Evolutionary conservation across 2,113 vertebrate genomes (phyloP), one percentile per base, ranked within the genome.

Genomic region (Pachypanchax playfairii): DNA sequence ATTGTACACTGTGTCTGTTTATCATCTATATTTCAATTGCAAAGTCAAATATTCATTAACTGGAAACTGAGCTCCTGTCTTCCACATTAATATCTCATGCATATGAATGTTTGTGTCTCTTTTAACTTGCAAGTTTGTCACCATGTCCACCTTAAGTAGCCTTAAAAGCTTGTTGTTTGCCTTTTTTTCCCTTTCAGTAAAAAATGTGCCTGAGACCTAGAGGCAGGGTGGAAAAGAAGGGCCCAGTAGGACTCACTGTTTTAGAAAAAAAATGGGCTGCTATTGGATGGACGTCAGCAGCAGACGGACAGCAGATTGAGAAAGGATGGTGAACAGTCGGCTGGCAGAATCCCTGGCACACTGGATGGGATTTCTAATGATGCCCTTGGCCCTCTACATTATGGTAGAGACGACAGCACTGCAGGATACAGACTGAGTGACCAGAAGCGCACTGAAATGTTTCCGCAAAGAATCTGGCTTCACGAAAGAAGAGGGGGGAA

Each of bases 221-320:
- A 69, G 55, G 48, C 56, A 41, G 52, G 14, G 58, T 64, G 78
- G 46, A 66, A 79, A 66, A 71, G 49, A 72, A 52, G 54, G 65
- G 43, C 64, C 54, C 58, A n/a, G 39, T 47, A 29, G 68, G 65
- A 39, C 55, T 70, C 52, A 31, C 57, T 79, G 48, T 77, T 3
- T 3, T 17, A 39, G 6, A 17, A 65, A 73, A 52, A 41, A 52
- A 72, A 57, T 71, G 52, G 70, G 77, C 54, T 39, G 70, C 55
- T 22, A 65, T 36, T 76, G 75, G 76, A 65, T 85, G 83, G 77
- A 82, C 44, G 78, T 57, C 3, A 64, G 83, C 57, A 69, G 85
- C 89, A 89, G 87, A 88, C 81, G 87, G 89, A 70, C 70, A 82
- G 73, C 89, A 90, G 89, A 90, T 90, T 90, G 87, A 65, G 83